phyloP scores from a whole-genome alignment of 1,140 invertebrate genomes.

The Sitophilus oryzae region DNA sequence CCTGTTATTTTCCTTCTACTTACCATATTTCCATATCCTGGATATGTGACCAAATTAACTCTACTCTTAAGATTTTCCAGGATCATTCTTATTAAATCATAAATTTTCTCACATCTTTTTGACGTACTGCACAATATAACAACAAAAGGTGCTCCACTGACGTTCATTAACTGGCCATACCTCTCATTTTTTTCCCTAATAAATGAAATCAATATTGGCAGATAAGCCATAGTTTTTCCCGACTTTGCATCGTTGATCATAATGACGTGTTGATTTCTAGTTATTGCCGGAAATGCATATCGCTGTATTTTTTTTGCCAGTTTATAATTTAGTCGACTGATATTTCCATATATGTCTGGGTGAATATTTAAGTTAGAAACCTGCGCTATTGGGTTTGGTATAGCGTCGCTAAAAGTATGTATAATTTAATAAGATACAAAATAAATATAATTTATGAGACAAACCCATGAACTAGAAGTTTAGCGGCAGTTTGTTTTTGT shows the following conservation, averaged over 20 bases:
- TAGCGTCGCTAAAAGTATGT: slow-evolving; percentile 27
- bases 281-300: slow-evolving; percentile 46
- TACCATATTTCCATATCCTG: slow-evolving; percentile 26
- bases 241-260: slow-evolving; percentile 44
- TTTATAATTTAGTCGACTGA: slow-evolving; percentile 26
- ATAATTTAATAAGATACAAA: slow-evolving; percentile 7
- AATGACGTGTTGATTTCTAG: slow-evolving; percentile 46
- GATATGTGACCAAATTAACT: slow-evolving; percentile 26
- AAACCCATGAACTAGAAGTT: slow-evolving; percentile 35
- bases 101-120: slow-evolving; percentile 31
- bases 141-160: slow-evolving; percentile 30
- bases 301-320: slow-evolving; percentile 42
- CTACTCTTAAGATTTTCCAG: slow-evolving; percentile 18
- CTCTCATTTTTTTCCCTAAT: slow-evolving; percentile 38
- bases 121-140: slow-evolving; percentile 31
- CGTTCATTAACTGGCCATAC: slow-evolving; percentile 16
- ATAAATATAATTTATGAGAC: slow-evolving; percentile 4
- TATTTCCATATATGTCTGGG: slow-evolving; percentile 22
- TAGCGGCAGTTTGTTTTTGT: slow-evolving; percentile 23
- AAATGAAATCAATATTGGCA: slow-evolving; percentile 46
- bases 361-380: slow-evolving; percentile 29
- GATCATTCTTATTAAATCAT: slow-evolving; percentile 25
- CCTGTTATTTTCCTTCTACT: slow-evolving; percentile 14
- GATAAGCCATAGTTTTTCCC: slow-evolving; percentile 51
- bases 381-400: slow-evolving; percentile 20